Evolutionary conservation across 2,797 vertebrate species (phyloP).

Genomic region (Trachops cirrhosus): DNA sequence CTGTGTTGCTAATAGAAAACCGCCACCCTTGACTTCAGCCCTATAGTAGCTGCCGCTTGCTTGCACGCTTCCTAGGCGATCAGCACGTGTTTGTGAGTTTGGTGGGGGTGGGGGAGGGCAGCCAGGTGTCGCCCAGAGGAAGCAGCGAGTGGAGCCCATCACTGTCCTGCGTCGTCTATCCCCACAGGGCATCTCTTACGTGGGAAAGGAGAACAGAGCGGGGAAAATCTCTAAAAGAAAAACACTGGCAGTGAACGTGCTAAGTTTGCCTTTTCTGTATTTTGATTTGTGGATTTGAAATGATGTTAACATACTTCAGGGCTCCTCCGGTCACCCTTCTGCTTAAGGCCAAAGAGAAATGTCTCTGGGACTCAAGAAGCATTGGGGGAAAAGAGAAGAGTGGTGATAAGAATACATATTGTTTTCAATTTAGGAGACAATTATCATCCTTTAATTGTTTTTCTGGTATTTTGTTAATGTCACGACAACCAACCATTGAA

Average conservation of each 20-base stretch:
- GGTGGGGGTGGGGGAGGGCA: not conserved
- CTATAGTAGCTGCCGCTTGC: not conserved
- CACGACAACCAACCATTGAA: not conserved
- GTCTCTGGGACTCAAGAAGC: not conserved
- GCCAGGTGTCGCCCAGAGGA: not conserved
- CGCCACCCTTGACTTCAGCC: not conserved
- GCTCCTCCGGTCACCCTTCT: not conserved
- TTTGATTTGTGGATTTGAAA: not conserved
- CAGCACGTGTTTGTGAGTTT: not conserved
- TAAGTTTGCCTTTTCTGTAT: not conserved
- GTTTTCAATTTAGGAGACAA: not conserved
- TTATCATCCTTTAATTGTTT: not conserved
- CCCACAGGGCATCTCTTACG: not conserved
- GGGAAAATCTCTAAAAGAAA: not conserved
- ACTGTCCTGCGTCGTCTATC: not conserved
- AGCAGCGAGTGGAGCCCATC: not conserved
- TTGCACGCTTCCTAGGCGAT: not conserved
- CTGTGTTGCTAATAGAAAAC: not conserved
- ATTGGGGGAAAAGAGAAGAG: not conserved
- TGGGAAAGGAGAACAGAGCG: not conserved
- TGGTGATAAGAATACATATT: not conserved
- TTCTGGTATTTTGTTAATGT: not conserved
- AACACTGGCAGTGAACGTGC: not conserved
- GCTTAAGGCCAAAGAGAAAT: not conserved
- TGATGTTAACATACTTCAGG: not conserved